Evolutionary conservation across 2,888 invertebrate genomes (phyloP).

Genomic region (Pasiphila rectangulata): DNA sequence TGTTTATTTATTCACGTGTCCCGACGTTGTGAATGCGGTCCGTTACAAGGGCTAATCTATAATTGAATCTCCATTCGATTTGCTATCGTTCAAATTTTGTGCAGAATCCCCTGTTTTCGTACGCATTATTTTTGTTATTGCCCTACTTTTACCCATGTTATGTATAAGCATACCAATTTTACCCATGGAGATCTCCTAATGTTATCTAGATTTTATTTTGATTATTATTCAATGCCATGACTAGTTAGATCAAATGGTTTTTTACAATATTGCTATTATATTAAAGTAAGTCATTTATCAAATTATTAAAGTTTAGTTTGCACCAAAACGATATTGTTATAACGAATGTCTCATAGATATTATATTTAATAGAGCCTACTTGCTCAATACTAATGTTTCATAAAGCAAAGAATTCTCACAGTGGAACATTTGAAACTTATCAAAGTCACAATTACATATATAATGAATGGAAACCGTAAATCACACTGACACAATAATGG

Average conservation of each 20-base stretch:
- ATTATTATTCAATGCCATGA: too few relatives aligned
- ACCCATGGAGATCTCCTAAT: too few relatives aligned
- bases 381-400: too few relatives aligned
- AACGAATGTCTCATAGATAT: too few relatives aligned
- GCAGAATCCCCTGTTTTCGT: conserved; percentile 43
- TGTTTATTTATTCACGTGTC: conserved; percentile 80
- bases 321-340: too few relatives aligned
- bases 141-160: conserved; percentile 28
- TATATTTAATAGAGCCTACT: too few relatives aligned
- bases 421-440: conserved; percentile 6
- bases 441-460: conserved; percentile 6
- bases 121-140: conserved; percentile 36
- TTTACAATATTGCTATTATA: too few relatives aligned
- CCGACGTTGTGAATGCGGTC: conserved; percentile 71
- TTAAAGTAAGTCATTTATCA: too few relatives aligned
- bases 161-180: not conserved
- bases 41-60: conserved; percentile 76
- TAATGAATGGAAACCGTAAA: conserved; percentile 26
- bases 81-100: conserved; percentile 67
- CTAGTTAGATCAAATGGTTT: too few relatives aligned
- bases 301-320: not conserved
- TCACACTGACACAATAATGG: conserved; percentile 25
- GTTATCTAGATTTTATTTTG: too few relatives aligned
- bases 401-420: not conserved
- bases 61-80: conserved; percentile 78